Conservation (phyloP, 2,888 invertebrate genomes). For the Sericinus montela region DNA sequence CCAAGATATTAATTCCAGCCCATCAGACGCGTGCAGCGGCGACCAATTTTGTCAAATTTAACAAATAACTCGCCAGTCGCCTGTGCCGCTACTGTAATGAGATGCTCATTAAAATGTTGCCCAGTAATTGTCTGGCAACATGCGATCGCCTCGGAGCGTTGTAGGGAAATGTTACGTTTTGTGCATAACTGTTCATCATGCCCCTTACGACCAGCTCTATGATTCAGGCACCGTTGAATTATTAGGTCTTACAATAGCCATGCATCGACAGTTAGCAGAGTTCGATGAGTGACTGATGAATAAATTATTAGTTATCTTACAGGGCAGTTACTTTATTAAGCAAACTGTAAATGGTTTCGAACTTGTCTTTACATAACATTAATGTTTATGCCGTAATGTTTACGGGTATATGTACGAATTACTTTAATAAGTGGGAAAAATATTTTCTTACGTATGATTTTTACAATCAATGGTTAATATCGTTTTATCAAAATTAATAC, state of each 20-base stretch:
- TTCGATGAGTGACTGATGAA: constrained; percentile 9
- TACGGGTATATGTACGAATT: too few relatives aligned
- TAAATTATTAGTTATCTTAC: constrained; percentile 16
- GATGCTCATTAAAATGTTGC: constrained; percentile 35
- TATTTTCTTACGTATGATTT: too few relatives aligned
- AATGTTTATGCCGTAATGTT: too few relatives aligned
- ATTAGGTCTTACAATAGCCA: constrained; percentile 8
- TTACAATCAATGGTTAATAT: too few relatives aligned
- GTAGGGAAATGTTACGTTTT: constrained; percentile 15
- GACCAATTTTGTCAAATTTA: constrained; percentile 41
- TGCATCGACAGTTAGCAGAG: constrained; percentile 4
- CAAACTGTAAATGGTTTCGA: too few relatives aligned
- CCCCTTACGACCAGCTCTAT: constrained; percentile 8
- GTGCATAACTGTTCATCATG: constrained; percentile 10
- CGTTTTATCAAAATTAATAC: too few relatives aligned
- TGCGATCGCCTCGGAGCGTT: constrained; percentile 26
- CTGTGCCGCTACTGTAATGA: constrained; percentile 29
- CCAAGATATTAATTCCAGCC: background rate
- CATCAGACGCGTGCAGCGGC: constrained; percentile 20
- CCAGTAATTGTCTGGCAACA: constrained; percentile 35
- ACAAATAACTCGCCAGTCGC: constrained; percentile 25
- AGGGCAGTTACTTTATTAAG: constrained; percentile 10
- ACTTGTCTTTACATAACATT: too few relatives aligned
- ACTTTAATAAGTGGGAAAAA: too few relatives aligned
- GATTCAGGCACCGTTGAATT: constrained; percentile 18